Evolutionary conservation across 2,888 invertebrate genomes (phyloP).

Genomic region (Cremastinae sp.): DNA sequence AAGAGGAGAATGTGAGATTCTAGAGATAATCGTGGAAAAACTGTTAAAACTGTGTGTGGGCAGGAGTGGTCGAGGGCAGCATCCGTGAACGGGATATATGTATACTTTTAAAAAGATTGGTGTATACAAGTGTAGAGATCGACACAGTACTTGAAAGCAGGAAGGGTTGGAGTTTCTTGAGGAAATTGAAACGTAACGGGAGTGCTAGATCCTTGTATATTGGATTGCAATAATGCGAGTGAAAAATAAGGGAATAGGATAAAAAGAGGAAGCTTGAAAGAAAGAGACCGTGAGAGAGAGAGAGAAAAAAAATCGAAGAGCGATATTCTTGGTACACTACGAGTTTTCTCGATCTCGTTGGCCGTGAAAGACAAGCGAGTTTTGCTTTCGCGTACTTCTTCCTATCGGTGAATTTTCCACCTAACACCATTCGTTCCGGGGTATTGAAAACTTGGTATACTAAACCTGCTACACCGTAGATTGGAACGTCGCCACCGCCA

Average conservation of each 20-base stretch:
- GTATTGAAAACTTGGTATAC: conserved; percentile 27
- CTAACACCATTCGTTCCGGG: conserved; percentile 5
- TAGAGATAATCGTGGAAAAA: conserved; percentile 32
- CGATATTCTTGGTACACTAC: conserved; percentile 42
- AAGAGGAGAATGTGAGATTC: too few species aligned
- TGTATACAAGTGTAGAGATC: conserved; percentile 31
- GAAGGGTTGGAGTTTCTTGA: conserved; percentile 50
- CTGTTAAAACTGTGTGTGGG: conserved; percentile 28
- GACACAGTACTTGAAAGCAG: conserved; percentile 36
- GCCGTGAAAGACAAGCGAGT: conserved; percentile 29
- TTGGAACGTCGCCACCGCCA: conserved; percentile 50
- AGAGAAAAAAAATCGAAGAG: conserved; percentile 21
- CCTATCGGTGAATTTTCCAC: conserved; percentile 21
- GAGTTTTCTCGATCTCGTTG: conserved; percentile 17
- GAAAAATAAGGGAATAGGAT: conserved; percentile 22
- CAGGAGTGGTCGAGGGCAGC: conserved; percentile 20
- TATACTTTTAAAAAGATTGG: conserved; percentile 41
- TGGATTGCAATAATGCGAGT: conserved; percentile 62
- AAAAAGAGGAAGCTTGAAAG: neutral
- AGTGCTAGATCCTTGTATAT: conserved; percentile 62
- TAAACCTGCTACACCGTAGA: conserved; percentile 43
- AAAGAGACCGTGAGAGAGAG: conserved; percentile 18
- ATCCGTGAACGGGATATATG: conserved; percentile 41
- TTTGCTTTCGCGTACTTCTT: conserved; percentile 13
- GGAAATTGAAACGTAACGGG: conserved; percentile 64